A percentile compares a stretch with the other conserved stretches of the same genome.
Evolutionary conservation across 2,888 invertebrate species (phyloP).

Genomic region (Drosophila ezoana): DNA sequence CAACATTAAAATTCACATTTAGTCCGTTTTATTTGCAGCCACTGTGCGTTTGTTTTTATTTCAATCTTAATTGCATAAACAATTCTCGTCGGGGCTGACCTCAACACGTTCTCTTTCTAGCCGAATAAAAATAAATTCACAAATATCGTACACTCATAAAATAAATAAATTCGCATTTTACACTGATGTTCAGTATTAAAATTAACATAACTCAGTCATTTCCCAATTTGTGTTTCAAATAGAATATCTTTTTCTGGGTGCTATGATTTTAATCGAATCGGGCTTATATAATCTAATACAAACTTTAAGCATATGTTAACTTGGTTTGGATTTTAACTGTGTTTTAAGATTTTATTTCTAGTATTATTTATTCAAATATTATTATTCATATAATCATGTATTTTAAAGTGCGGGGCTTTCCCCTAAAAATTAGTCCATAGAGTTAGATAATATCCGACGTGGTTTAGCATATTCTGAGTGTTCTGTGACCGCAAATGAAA

Average conservation of each 20-base stretch:
- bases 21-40: conserved; percentile 33
- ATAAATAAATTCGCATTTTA: conserved; percentile 18
- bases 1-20: conserved; percentile 27
- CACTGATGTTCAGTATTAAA: conserved; percentile 19
- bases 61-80: conserved; percentile 53
- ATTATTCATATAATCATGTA: no score
- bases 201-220: conserved; percentile 22
- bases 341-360: no score
- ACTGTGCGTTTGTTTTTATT: conserved; percentile 35
- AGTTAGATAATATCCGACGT: no score
- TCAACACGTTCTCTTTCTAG: conserved; percentile 65
- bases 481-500: no score
- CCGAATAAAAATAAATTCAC: conserved; percentile 50
- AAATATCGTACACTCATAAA: conserved; percentile 35
- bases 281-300: no score
- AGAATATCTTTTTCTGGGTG: not conserved
- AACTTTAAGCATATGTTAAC: no score
- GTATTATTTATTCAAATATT: no score
- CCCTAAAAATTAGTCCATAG: no score
- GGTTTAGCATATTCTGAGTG: no score
- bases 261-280: conserved; percentile 2
- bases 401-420: no score
- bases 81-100: conserved; percentile 58
- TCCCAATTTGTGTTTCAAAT: conserved; percentile 3
- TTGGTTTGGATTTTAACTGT: no score